These are phyloP conservation scores for Etia nguti DNA, from an alignment of 2,113 vertebrate genomes.

Conservation along the genomic window DNA sequence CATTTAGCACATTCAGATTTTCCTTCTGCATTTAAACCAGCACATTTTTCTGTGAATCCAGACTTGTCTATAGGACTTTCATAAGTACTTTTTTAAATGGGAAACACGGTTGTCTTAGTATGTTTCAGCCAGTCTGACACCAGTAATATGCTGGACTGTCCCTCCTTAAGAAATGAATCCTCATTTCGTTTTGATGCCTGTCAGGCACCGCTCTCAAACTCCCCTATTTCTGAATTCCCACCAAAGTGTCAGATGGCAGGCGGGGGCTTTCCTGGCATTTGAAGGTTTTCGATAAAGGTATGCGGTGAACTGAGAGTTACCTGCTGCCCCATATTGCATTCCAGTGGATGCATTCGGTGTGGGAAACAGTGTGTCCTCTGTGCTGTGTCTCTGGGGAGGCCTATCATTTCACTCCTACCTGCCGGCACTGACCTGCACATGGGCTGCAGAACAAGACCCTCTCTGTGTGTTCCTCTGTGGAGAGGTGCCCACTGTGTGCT, in stretches of 20 bases:
- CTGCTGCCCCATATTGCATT: constrained; percentile 64
- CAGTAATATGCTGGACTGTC: background rate
- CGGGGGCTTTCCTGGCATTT: constrained; percentile 45
- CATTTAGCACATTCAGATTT: background rate
- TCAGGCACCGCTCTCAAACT: background rate
- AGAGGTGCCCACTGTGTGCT: constrained; percentile 43
- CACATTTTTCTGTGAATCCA: background rate
- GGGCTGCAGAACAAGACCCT: constrained; percentile 58
- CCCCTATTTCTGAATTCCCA: constrained; percentile 33
- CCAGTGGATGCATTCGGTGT: constrained; percentile 49
- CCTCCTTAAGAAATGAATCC: constrained; percentile 6
- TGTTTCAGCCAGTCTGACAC: background rate
- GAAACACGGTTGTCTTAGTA: background rate
- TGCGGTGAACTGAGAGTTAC: constrained; percentile 62
- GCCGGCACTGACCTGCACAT: constrained; percentile 36
- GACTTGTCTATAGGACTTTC: background rate
- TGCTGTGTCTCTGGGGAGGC: constrained; percentile 53
- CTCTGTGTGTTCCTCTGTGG: constrained; percentile 52
- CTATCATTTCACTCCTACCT: constrained; percentile 62
- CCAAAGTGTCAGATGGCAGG: constrained; percentile 36
- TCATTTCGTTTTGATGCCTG: constrained; percentile 10
- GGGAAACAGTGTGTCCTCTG: constrained; percentile 68
- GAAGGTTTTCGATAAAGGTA: constrained; percentile 64
- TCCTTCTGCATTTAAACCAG: background rate
- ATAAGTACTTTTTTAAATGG: background rate